phyloP scores from a whole-genome alignment of 2,797 vertebrate genomes.

The Sciurus vulgaris region DNA sequence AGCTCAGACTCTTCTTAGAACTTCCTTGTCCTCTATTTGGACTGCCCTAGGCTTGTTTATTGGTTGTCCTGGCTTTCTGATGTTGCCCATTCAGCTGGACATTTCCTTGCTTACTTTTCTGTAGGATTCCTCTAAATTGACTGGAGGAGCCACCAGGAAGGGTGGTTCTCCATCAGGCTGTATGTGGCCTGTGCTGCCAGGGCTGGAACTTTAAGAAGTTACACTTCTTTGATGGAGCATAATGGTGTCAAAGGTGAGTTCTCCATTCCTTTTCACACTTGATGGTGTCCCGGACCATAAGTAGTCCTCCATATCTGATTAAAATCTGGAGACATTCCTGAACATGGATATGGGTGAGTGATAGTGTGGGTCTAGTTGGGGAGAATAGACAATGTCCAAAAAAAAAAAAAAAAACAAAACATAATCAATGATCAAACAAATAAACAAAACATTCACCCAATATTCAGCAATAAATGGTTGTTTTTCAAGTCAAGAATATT shows the following conservation, averaged over 20 bases:
- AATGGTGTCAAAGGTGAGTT: not conserved
- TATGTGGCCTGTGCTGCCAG: not conserved
- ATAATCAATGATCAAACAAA: not conserved
- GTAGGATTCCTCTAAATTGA: not conserved
- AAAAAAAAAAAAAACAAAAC: not conserved
- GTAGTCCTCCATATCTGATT: not conserved
- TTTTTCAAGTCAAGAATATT: slow-evolving; percentile 47
- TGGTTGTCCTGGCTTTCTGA: not conserved
- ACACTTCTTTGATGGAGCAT: not conserved
- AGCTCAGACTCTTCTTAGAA: not conserved
- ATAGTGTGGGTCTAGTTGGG: not conserved
- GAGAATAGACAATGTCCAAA: not conserved
- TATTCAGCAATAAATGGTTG: not conserved
- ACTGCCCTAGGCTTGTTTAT: not conserved
- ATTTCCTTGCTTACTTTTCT: not conserved
- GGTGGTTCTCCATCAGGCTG: not conserved
- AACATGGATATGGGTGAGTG: not conserved
- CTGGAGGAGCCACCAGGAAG: not conserved
- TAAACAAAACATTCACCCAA: not conserved
- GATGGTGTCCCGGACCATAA: not conserved
- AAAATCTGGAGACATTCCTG: not conserved
- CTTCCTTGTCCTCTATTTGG: not conserved
- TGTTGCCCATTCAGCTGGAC: not conserved
- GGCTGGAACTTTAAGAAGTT: not conserved
- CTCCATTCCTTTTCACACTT: not conserved